These are phyloP conservation scores for Gallinago undulata DNA, from an alignment of 2,113 vertebrate species.

Conservation along the genomic window DNA sequence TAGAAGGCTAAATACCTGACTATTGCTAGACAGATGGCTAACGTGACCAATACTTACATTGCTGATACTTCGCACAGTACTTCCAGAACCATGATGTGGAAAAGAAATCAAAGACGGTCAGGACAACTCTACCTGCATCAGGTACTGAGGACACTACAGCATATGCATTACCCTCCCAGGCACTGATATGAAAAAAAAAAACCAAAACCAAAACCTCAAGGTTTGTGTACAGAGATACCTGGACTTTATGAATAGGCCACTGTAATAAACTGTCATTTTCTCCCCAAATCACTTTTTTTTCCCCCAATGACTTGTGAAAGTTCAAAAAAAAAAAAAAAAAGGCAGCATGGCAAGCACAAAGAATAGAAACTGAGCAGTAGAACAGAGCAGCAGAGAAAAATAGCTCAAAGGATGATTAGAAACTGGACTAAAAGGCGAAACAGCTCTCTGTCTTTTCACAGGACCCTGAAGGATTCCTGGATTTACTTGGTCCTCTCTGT, in stretches of 20 bases:
- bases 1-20: background rate
- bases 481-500: background rate
- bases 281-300: background rate
- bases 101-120: background rate
- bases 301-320: background rate
- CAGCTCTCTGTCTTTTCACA: too few species aligned
- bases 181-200: rapidly evolving
- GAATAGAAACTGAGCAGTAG: background rate
- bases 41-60: background rate
- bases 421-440: background rate
- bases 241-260: background rate
- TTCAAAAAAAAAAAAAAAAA: background rate
- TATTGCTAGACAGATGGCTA: background rate
- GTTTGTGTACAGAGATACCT: background rate
- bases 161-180: background rate
- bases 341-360: background rate
- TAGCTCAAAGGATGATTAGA: background rate
- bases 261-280: background rate
- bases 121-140: background rate
- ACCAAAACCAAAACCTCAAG: background rate
- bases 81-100: background rate
- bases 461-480: background rate
- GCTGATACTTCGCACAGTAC: background rate
- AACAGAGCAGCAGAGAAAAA: background rate
- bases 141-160: background rate